phyloP scores from a whole-genome alignment of 1,140 invertebrate genomes.

The Drosophila carrolli region DNA sequence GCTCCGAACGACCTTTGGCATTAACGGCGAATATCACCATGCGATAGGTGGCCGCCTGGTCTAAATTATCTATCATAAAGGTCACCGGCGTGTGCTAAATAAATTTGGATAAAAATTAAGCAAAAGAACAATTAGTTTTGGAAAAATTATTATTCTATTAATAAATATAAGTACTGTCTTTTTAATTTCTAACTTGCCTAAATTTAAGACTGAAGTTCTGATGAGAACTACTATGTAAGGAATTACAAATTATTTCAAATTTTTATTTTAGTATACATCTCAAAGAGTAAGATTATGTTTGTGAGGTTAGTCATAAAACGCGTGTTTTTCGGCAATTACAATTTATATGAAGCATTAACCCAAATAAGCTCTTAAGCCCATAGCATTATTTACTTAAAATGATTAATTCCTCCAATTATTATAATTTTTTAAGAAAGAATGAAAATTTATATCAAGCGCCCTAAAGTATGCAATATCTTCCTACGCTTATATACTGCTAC shows the following conservation, averaged over 20 bases:
- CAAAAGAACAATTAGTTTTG: background rate
- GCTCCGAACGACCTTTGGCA: slow-evolving; percentile 93
- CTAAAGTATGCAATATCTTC: slow-evolving; percentile 14
- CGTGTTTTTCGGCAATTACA: too few relatives aligned
- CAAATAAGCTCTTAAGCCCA: background rate
- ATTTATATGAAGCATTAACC: background rate
- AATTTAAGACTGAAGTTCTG: too few relatives aligned
- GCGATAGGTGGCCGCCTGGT: slow-evolving; percentile 90
- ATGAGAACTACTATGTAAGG: too few relatives aligned
- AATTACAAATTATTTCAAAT: too few relatives aligned
- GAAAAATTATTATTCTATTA: background rate
- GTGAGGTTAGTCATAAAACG: too few relatives aligned
- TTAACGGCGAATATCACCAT: slow-evolving; percentile 93
- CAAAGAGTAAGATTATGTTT: too few relatives aligned
- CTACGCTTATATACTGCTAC: background rate
- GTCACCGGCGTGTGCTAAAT: slow-evolving; percentile 86
- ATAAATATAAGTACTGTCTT: too few relatives aligned
- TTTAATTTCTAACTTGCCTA: too few relatives aligned
- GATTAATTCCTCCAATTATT: background rate
- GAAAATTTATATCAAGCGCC: slow-evolving; percentile 1
- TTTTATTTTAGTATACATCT: too few relatives aligned
- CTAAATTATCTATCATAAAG: slow-evolving; percentile 91
- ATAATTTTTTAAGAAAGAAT: background rate
- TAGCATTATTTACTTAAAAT: background rate
- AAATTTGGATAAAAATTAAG: background rate